Evolutionary conservation across 2,797 vertebrate genomes (phyloP), one percentile per base, ranked within the genome.

Genomic region (Urophycis tenuis): DNA sequence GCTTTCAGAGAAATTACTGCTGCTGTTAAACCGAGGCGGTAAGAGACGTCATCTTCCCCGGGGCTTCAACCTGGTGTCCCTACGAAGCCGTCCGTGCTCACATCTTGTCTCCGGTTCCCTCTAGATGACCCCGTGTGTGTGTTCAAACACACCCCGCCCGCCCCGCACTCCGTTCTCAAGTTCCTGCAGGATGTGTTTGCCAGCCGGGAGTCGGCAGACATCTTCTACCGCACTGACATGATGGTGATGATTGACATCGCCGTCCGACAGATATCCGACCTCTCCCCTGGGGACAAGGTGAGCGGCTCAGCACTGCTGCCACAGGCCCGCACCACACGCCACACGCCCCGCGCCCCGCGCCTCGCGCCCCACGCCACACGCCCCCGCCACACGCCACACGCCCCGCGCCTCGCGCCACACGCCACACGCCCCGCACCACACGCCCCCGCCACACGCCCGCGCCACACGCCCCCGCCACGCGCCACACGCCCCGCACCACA

Each of bases 221-320:
- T 99, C 90, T 99, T 99, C 92, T 99, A 99, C 90, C 94, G 94
- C 89, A 95, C 95, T 0, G 98, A 99, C 91, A 98, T 99, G 97
- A 98, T 99, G 97, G 98, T 97, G 53, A 96, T 98, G 92, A 99
- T 99, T 0, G 98, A 99, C 92, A 98, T 99, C 45, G 92, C 95
- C 0, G 97, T 99, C 84, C 93, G 98, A 70, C 97, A 96, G 85
- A 96, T 98, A 53, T 96, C 97, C 0, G 97, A 99, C 89, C 95
- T 99, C 81, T 98, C 96, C 0, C 96, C 97, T 0, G 97, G 98
- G 85, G 98, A 99, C 86, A 97, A 97, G 95, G 94, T 94, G 80
- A 89, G 83, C 60, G 30, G 9, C 25, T 67, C 19, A 17, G 10
- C 53, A 10, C 53, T n/a, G n/a, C n/a, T n/a, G n/a, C n/a, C n/a